Evolutionary conservation across 2,113 vertebrate species (phyloP), one percentile per base, ranked within the genome.

Genomic region (Thymallus thymallus): DNA sequence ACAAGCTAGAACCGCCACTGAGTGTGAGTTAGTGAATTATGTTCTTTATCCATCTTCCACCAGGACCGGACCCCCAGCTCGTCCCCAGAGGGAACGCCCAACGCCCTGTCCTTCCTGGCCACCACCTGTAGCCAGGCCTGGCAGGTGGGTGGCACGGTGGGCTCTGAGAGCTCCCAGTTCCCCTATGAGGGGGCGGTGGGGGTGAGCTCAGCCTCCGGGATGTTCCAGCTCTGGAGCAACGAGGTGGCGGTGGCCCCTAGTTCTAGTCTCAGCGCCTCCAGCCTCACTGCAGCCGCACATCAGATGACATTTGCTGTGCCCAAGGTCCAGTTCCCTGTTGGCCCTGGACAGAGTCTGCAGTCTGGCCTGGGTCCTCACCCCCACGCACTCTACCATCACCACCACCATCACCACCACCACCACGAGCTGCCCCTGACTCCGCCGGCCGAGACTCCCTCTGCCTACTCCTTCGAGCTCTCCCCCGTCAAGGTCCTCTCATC

Each of bases 211-310:
- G 80, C 93, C 0, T 89, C 91, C 5, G 92, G 93, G 30, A 95
- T 95, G 94, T 94, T 95, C 82, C 94, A 94, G 83, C 86, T 95
- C 23, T 95, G 94, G 94, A 93, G 93, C 91, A 95, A 94, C 1
- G 94, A 95, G 1, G 86, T 93, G 76, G 46, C 92, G 1, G 86
- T 93, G 76, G 46, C 92, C 0, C 86, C 92, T 6, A 92, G 87
- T 75, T 70, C 93, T 0, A 88, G 88, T 65, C 88, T 94, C 55
- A 88, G 89, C 61, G 48, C 48, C 14, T 51, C 48, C 16, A 51
- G 48, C 16, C 48, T 51, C 48, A 51, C 48, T 14, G 48, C 48
- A 51, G 48, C 48, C 16, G 88, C 93, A 4, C 94, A 93, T 76
- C 88, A 93, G 86, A 91, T 94, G 93, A 88, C 94, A 32, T 94